These are phyloP conservation scores for Oasisia sp. DNA, from an alignment of 2,888 invertebrate species.

Conservation along the genomic window DNA sequence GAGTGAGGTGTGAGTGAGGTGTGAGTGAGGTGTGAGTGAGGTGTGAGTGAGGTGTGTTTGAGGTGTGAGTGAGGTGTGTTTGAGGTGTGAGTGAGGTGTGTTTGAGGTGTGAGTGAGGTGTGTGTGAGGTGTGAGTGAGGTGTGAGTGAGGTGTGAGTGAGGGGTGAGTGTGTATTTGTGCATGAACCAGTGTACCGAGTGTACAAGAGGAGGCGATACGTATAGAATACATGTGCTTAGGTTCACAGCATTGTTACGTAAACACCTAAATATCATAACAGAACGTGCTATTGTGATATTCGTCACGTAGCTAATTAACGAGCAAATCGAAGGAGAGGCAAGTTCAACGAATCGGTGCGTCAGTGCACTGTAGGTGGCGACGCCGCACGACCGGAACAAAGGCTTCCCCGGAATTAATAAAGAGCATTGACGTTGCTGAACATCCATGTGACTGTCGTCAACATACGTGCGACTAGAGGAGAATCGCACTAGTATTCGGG, in stretches of 20 bases:
- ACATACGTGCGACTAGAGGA: not conserved
- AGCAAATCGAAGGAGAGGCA: not conserved
- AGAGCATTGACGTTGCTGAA: not conserved
- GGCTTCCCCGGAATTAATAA: not conserved
- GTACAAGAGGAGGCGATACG: not conserved
- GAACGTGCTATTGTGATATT: not conserved
- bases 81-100: no score
- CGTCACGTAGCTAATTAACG: not conserved
- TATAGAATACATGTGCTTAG: not conserved
- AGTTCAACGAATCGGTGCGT: not conserved
- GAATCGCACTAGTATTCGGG: not conserved
- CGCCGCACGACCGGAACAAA: not conserved
- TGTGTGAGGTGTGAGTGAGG: no score
- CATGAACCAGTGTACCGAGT: not conserved
- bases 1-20: no score
- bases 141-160: no score
- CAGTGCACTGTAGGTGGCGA: not conserved
- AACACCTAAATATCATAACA: not conserved
- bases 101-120: no score
- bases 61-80: no score
- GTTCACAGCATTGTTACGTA: not conserved
- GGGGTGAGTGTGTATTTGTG: no score
- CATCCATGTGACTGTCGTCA: not conserved
- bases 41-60: no score
- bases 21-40: no score